Evolutionary conservation across 2,113 vertebrate species (phyloP).

Genomic region (Salminus brasiliensis): DNA sequence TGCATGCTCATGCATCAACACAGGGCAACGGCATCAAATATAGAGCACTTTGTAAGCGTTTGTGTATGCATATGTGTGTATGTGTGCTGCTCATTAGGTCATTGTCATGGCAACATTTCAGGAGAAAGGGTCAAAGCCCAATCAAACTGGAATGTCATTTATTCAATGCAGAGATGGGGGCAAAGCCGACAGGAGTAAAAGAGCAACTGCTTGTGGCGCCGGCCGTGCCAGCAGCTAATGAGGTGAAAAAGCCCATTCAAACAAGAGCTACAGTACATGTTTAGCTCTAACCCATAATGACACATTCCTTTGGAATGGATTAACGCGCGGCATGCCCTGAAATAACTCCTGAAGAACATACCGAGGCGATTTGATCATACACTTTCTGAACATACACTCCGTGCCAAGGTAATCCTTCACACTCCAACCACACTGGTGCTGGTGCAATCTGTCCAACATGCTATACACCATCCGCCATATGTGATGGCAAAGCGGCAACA

Average conservation of each 20-base stretch:
- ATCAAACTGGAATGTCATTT: background rate
- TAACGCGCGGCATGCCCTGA: background rate
- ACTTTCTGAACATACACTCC: background rate
- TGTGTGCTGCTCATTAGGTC: background rate
- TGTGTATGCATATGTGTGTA: background rate
- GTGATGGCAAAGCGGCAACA: background rate
- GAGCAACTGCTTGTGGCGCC: background rate
- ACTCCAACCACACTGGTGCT: background rate
- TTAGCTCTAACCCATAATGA: background rate
- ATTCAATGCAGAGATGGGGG: background rate
- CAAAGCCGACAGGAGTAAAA: background rate
- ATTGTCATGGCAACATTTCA: background rate
- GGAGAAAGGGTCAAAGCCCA: background rate
- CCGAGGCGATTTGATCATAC: background rate
- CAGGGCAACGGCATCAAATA: background rate
- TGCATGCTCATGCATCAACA: background rate
- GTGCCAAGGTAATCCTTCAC: conserved; percentile 1
- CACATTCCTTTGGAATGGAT: background rate
- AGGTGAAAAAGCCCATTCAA: background rate
- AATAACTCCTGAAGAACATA: background rate
- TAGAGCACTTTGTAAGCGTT: background rate
- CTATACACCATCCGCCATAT: background rate
- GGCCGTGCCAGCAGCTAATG: background rate
- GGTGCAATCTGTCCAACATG: background rate
- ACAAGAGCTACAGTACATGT: background rate